Evolutionary conservation across 2,113 vertebrate genomes (phyloP), one percentile per base, ranked within the genome.

Genomic region (Erythrolamprus reginae): DNA sequence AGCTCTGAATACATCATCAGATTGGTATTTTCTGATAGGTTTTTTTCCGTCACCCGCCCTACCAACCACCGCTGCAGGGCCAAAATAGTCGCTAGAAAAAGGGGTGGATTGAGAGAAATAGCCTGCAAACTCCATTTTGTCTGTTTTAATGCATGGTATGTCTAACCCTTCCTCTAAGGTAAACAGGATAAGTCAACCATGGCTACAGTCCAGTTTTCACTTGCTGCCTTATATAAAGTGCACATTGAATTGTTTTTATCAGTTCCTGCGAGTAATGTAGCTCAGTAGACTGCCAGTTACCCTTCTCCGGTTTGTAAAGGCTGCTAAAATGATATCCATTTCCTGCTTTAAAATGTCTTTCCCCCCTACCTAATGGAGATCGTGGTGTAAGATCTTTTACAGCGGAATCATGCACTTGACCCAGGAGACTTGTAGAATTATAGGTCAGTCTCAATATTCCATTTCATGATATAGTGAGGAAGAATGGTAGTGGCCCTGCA

Each of bases 171-270:
- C 33, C 84, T 61, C 26, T 55, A 48, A 55, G 50, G 48, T 21
- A 15, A 58, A 83, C 33, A 13, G 86, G 52, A 77, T 47, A 26
- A 23, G 13, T 33, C 10, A 55, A 23, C 24, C 51, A 48, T 83
- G 24, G n/a, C 86, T 51, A 17, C 48, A 5, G 26, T n/a, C 26
- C 45, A 38, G 26, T 70, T 38, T 82, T 91, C 26, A 48, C 52
- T 23, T 88, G 51, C 58, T 38, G 58, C n/a, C 52, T 24, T 83
- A 52, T 8, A 33, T 87, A 91, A 91, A 91, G 90, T 91, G 86
- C 70, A 61, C 12, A 15, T 24, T 15, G 42, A 10, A 47, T 84
- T 61, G 23, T 15, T 86, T 28, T n/a, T n/a, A 50, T 50, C n/a
- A 28, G 8, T 53, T 45, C 42, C 51, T 50, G 47, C 1, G 7